Evolutionary conservation across 1,140 invertebrate species (phyloP), one percentile per base, ranked within the genome.

Genomic region (Acyrthosiphon pisum): DNA sequence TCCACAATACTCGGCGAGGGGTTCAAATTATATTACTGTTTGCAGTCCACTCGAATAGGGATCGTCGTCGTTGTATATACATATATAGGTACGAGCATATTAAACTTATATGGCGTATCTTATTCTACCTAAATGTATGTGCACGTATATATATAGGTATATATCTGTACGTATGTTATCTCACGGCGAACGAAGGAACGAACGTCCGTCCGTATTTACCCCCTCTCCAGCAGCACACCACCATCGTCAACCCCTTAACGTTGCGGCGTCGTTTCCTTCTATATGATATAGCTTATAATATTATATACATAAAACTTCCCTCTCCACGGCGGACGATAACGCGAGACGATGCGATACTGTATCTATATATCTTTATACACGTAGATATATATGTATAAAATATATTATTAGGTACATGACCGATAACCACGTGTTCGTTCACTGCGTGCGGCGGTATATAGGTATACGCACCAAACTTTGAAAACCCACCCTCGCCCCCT

Each of bases 31-130:
- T 68, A 68, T 76, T 35, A n/a, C n/a, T 76, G 60, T 76, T 76
- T 76, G 60, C 60, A n/a, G n/a, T 76, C 60, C 60, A 76, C 60
- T 76, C 60, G n/a, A 68, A 76, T 35, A n/a, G n/a, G 60, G 60
- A n/a, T 76, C 60, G 30, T 76, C n/a, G n/a, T n/a, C 60, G 60
- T 11, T 4, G 2, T 76, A 68, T 30, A 60, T 2, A 9, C 30
- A 68, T 2, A 9, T 26, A 68, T 68, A 30, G 53, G 22, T 4
- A n/a, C 9, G 60, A n/a, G 60, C 30, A 30, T 30, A 23, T 60
- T 6, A 68, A n/a, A 68, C 60, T 68, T 68, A 68, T 68, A 68
- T 6, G 60, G 30, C 60, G 26, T 68, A n/a, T n/a, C 60, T n/a
- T n/a, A 68, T 68, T 3, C 60, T 68, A n/a, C 60, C 30, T n/a